A percentile compares a stretch with the other conserved stretches of the same genome.
Conservation (phyloP, 2,888 invertebrate species). For the Amphipyra berbera region DNA sequence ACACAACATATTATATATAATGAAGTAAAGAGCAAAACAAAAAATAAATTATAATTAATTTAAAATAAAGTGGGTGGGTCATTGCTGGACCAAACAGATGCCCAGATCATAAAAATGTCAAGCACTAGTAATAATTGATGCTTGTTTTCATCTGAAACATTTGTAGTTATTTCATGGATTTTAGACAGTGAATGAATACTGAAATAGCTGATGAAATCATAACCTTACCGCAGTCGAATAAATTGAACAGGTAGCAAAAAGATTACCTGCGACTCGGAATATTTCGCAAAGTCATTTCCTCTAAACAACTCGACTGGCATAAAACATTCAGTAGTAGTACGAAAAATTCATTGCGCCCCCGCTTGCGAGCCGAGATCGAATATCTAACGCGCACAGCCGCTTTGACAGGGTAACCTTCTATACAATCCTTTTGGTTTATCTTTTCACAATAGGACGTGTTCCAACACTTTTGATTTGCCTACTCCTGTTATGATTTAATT, state of each 20-base stretch:
- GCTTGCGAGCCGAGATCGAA: conserved; percentile 63
- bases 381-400: conserved; percentile 55
- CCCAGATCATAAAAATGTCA: no score
- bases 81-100: no score
- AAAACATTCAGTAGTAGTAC: conserved; percentile 66
- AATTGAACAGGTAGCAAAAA: conserved; percentile 1
- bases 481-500: no score
- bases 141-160: no score
- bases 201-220: not conserved
- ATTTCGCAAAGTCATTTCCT: conserved; percentile 55
- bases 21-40: no score
- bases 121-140: no score
- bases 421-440: conserved; percentile 12
- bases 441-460: conserved; percentile 1
- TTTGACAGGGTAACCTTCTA: conserved; percentile 50
- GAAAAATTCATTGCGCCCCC: conserved; percentile 66
- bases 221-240: not conserved
- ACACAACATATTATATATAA: no score
- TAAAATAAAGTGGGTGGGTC: no score
- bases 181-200: no score
- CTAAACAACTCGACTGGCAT: conserved; percentile 64
- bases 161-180: no score
- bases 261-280: conserved; percentile 20
- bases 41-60: no score
- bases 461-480: no score